Base-by-base conservation (phyloP, 2,888 invertebrate genomes). In the Orchesella flavescens region DNA sequence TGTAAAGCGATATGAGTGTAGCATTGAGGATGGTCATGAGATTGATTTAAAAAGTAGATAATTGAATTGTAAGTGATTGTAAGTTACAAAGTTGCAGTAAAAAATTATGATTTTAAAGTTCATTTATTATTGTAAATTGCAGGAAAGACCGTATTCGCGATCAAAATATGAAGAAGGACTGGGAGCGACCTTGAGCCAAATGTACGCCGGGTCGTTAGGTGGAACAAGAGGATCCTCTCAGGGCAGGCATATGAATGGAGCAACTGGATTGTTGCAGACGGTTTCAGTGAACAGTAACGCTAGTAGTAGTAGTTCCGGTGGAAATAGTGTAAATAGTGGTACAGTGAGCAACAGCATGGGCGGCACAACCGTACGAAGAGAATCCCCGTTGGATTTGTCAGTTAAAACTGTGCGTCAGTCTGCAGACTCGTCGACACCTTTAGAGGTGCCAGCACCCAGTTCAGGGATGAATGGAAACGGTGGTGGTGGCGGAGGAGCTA, bases 401-500 rank as follows among this genome's bases (percentile, higher is more conserved):
- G 95, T 96, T 65, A 96, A 96, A 90, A 96, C 96, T 0, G 94
- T 96, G 0, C 94, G 95, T 89, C 96, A 96, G 72, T 94, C 95
- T 3, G 96, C 96, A 0, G 96, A 96, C 90, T 96, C 96, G 0
- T 96, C 96, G 0, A 94, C 95, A 15, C 63, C 84, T 15, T 53
- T 81, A 24, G 76, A 85, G 71, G 84, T 76, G 10, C 75, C 84
- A 17, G 72, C 93, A 19, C 72, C 73, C 13, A 65, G 71, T 43
- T 59, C 72, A 34, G 84, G 84, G 34, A 83, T 81, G 46, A 84
- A 86, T 75, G 82, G 83, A 66, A 63, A 59, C 34, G 71, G 63
- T 83, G 69, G 74, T 7, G 46, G 53, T 46, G 63, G 66, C 10
- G 78, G 78, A 21, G 78, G 78, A 21, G 85, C 83, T 17, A 66